Evolutionary conservation across 2,888 invertebrate genomes (phyloP).

Genomic region (Melipona beecheii): DNA sequence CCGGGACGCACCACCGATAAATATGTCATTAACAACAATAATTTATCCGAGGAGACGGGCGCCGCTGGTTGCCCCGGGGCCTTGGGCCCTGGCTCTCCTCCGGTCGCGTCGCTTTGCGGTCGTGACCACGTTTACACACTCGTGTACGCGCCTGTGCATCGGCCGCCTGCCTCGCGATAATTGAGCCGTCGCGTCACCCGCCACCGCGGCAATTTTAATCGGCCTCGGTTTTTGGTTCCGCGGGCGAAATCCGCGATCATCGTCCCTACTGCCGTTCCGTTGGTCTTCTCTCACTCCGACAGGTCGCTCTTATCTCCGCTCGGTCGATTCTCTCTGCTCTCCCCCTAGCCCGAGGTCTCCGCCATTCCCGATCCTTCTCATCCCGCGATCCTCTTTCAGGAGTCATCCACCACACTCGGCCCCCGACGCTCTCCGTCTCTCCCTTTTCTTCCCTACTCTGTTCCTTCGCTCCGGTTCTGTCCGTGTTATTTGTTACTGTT

Average conservation of each 20-base stretch:
- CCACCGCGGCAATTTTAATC: constrained; percentile 66
- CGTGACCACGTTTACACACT: constrained; percentile 20
- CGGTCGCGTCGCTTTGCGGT: constrained; percentile 26
- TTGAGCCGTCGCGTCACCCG: constrained; percentile 76
- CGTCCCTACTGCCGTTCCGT: background rate
- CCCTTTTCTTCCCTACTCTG: background rate
- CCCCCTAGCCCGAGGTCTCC: constrained; percentile 29
- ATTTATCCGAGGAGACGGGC: constrained; percentile 71
- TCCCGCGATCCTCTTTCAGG: background rate
- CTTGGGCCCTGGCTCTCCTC: constrained; percentile 21
- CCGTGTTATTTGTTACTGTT: constrained; percentile 46
- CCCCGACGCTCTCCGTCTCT: too few relatives aligned
- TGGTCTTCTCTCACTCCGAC: constrained; percentile 25
- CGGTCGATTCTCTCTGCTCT: background rate
- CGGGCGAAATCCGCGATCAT: constrained; percentile 55
- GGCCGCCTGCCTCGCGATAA: constrained; percentile 65
- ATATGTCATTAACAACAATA: constrained; percentile 76
- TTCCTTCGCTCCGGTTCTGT: background rate
- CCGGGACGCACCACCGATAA: constrained; percentile 64
- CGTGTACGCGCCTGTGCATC: background rate
- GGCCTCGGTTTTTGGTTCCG: constrained; percentile 54
- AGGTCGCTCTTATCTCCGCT: constrained; percentile 3
- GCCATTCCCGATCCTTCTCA: background rate
- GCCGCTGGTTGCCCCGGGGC: constrained; percentile 57
- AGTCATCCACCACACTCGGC: background rate